phyloP scores from a whole-genome alignment of 2,797 vertebrate genomes.

The Sciurus carolinensis region DNA sequence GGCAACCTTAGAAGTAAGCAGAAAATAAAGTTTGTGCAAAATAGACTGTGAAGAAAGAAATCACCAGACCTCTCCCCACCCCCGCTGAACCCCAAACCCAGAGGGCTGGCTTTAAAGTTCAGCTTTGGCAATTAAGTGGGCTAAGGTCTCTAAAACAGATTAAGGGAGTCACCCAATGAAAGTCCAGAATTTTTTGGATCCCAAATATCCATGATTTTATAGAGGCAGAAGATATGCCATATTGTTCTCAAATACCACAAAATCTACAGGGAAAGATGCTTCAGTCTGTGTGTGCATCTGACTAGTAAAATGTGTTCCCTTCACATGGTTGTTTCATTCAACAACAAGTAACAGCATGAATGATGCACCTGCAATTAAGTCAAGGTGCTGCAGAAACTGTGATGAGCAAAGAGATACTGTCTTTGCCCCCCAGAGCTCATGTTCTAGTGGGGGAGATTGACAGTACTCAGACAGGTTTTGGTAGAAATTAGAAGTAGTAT shows the following conservation, averaged over 20 bases:
- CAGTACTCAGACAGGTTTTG: background rate
- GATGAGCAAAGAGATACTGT: background rate
- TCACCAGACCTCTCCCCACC: background rate
- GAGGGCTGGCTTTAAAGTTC: background rate
- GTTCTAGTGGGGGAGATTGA: background rate
- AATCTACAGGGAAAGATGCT: conserved; percentile 28
- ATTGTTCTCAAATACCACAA: background rate
- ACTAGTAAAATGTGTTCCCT: background rate
- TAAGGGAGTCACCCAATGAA: background rate
- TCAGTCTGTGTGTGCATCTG: background rate
- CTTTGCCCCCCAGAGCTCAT: background rate
- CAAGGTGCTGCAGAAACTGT: background rate
- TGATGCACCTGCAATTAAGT: background rate
- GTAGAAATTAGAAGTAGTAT: background rate
- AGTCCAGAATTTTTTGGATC: conserved; percentile 3
- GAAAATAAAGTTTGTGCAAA: background rate
- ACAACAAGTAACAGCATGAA: background rate
- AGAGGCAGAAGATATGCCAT: background rate
- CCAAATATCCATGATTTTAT: background rate
- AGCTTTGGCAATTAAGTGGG: background rate
- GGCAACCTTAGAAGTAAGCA: background rate
- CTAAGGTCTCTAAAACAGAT: background rate
- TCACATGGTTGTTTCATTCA: background rate
- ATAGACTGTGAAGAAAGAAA: background rate
- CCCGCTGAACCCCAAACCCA: no score